These are phyloP conservation scores for Cheilosia grossa DNA, from an alignment of 2,888 invertebrate species.

Conservation along the genomic window DNA sequence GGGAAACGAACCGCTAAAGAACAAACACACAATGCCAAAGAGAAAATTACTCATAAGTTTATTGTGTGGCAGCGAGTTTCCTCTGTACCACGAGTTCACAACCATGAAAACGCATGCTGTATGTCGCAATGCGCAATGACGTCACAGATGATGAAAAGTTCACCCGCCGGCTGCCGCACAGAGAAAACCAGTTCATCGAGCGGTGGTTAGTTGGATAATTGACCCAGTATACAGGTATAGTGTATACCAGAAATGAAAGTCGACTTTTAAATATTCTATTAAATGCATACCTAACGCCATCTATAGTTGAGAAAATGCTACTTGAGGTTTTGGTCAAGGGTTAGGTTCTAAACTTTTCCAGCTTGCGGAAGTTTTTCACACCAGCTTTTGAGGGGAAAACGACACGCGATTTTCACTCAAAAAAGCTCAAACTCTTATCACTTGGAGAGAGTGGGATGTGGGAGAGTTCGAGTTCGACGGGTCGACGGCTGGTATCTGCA, in stretches of 20 bases:
- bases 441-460: constrained; percentile 4
- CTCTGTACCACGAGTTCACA: constrained; percentile 45
- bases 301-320: constrained; percentile 4
- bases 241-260: constrained; percentile 40
- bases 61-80: constrained; percentile 54
- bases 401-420: constrained; percentile 39
- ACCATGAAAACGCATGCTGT: constrained; percentile 76
- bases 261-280: constrained; percentile 4
- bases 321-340: constrained; percentile 26
- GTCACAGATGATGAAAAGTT: constrained; percentile 72
- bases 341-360: constrained; percentile 3
- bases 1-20: constrained; percentile 28
- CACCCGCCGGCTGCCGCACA: constrained; percentile 51
- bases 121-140: constrained; percentile 78
- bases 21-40: constrained; percentile 48
- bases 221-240: constrained; percentile 27
- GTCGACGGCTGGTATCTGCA: constrained; percentile 9
- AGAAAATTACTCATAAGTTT: constrained; percentile 54
- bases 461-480: neutral
- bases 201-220: constrained; percentile 51
- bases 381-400: constrained; percentile 12
- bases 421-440: constrained; percentile 55
- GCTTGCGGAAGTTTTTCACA: neutral
- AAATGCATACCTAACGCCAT: constrained; percentile 16
- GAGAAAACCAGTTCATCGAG: constrained; percentile 56